These are phyloP conservation scores for Papilio glaucus DNA, from an alignment of 1,140 invertebrate species.

Conservation along the genomic window DNA sequence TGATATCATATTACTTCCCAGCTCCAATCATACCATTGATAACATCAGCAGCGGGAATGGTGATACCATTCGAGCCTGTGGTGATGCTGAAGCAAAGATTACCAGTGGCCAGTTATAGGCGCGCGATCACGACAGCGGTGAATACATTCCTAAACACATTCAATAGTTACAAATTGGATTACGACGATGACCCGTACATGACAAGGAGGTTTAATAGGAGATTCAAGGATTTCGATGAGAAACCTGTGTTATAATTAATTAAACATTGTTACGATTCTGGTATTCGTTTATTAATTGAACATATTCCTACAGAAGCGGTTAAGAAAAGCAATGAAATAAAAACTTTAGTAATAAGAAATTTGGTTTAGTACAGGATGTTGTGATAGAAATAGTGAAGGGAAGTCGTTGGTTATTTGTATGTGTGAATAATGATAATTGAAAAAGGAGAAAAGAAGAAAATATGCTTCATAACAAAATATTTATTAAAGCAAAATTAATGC, in stretches of 20 bases:
- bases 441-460: no score
- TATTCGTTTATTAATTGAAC: no score
- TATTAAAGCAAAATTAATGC: no score
- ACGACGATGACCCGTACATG: conserved; percentile 73
- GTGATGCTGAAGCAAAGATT: conserved; percentile 65
- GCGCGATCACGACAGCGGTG: conserved; percentile 67
- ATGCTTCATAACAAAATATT: no score
- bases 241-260: not conserved
- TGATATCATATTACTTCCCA: conserved; percentile 68
- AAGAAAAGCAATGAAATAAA: no score
- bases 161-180: conserved; percentile 60
- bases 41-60: conserved; percentile 69
- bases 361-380: no score
- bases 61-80: conserved; percentile 74
- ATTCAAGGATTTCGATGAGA: conserved; percentile 46
- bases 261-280: no score
- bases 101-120: conserved; percentile 70
- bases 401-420: no score
- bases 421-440: no score
- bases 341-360: no score
- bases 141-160: conserved; percentile 70
- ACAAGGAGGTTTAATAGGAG: conserved; percentile 68
- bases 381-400: no score
- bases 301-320: no score
- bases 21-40: conserved; percentile 70